A percentile compares a stretch with the other conserved stretches of the same genome.
Conservation (phyloP, 2,888 invertebrate genomes). For the Orchesellides sinensis region DNA sequence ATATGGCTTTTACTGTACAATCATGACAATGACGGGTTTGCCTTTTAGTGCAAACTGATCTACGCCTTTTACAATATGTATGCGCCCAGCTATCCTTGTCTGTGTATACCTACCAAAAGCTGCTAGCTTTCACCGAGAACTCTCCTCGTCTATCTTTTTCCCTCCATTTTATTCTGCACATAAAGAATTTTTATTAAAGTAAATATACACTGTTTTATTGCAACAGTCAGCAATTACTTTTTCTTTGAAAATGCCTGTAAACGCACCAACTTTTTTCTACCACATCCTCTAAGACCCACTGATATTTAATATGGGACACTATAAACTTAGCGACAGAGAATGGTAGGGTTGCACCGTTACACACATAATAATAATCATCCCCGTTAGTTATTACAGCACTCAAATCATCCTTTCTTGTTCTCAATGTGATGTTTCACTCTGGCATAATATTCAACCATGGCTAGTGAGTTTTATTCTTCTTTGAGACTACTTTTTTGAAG, state of each 20-base stretch:
- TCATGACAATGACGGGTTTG: too few relatives aligned
- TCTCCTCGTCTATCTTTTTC: constrained; percentile 2
- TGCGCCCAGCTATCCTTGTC: too few relatives aligned
- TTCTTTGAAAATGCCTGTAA: not conserved
- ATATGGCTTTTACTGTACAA: too few relatives aligned
- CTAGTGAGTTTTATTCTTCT: constrained; percentile 11
- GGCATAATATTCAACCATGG: not conserved
- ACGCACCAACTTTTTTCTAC: too few relatives aligned
- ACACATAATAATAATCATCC: not conserved
- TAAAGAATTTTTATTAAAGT: constrained; percentile 51
- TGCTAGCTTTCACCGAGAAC: constrained; percentile 35
- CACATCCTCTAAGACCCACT: not conserved
- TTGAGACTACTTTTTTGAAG: not conserved
- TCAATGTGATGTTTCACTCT: not conserved
- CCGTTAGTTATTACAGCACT: not conserved
- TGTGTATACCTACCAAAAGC: too few relatives aligned
- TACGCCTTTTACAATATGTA: too few relatives aligned
- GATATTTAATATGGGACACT: not conserved
- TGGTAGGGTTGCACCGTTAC: not conserved
- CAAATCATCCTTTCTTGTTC: not conserved
- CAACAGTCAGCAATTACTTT: constrained; percentile 55
- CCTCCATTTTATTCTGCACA: constrained; percentile 17
- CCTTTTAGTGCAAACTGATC: too few relatives aligned
- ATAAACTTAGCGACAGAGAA: not conserved
- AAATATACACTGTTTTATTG: constrained; percentile 52